A percentile compares a stretch with the other conserved stretches of the same genome.
phyloP scores from a whole-genome alignment of 1,140 invertebrate genomes.

The Sinella curviseta region DNA sequence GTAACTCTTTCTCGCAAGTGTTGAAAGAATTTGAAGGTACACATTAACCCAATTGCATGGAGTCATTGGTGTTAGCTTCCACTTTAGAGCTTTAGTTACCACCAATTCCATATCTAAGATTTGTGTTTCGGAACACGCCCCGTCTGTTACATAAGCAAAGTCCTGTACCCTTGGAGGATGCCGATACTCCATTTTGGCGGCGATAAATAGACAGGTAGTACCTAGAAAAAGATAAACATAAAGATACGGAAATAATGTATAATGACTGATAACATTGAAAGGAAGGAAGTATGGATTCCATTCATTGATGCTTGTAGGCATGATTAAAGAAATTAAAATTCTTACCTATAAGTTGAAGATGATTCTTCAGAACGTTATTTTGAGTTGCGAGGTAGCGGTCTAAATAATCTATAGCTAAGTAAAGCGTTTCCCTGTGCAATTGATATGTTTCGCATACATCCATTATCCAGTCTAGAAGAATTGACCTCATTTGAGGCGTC shows the following conservation, averaged over 20 bases:
- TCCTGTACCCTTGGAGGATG: constrained; percentile 95
- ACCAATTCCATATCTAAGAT: constrained; percentile 87
- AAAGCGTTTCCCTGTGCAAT: constrained; percentile 93
- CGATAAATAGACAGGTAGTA: constrained; percentile 93
- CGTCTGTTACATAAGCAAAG: constrained; percentile 97
- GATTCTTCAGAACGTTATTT: constrained; percentile 74
- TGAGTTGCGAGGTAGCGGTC: constrained; percentile 80
- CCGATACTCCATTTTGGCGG: constrained; percentile 97
- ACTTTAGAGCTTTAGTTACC: constrained; percentile 80
- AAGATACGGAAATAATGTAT: neutral
- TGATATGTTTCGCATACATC: constrained; percentile 97
- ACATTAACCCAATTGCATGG: constrained; percentile 86
- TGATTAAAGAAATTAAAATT: neutral
- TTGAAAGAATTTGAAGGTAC: constrained; percentile 77
- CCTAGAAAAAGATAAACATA: constrained; percentile 64
- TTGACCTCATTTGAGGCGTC: constrained; percentile 87
- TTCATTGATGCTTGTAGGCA: neutral
- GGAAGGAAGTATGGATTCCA: no score
- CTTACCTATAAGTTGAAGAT: constrained; percentile 79
- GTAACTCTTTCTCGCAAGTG: neutral
- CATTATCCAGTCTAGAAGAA: constrained; percentile 95
- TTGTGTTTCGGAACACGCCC: constrained; percentile 85
- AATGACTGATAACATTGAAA: constrained; percentile 50
- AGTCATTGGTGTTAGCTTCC: constrained; percentile 90
- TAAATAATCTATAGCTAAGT: constrained; percentile 91